A percentile compares a stretch with the other conserved stretches of the same genome.
phyloP scores from a whole-genome alignment of 1,140 invertebrate species.

The Acromyrmex echinatior region DNA sequence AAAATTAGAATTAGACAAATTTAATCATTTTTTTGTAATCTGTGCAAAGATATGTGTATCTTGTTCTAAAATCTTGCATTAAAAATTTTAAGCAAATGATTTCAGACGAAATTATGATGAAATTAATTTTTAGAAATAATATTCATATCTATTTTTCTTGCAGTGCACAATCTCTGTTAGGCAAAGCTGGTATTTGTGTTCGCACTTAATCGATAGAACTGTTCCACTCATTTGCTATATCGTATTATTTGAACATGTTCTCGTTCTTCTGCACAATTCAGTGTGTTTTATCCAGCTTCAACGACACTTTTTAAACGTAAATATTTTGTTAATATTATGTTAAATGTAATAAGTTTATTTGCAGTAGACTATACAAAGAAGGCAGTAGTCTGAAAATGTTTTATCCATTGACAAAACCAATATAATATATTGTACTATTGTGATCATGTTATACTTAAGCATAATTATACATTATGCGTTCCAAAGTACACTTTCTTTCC shows the following conservation, averaged over 20 bases:
- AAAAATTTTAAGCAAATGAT: background rate
- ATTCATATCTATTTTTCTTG: conserved; percentile 20
- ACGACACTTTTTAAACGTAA: background rate
- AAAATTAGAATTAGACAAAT: background rate
- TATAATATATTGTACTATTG: conserved; percentile 18
- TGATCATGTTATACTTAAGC: conserved; percentile 25
- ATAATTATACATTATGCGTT: conserved; percentile 24
- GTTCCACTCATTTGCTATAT: background rate
- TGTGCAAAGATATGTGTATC: background rate
- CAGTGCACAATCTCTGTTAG: background rate
- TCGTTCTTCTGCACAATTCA: background rate
- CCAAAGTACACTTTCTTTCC: background rate
- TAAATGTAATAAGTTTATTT: background rate
- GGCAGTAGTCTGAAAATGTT: conserved; percentile 10
- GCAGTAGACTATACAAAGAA: background rate
- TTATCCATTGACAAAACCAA: conserved; percentile 1
- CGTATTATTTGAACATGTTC: background rate
- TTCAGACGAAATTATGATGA: background rate
- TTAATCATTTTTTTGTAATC: background rate
- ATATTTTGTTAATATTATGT: background rate
- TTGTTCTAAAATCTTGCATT: background rate
- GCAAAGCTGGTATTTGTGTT: conserved; percentile 1
- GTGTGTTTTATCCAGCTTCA: background rate
- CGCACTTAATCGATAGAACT: conserved; percentile 2
- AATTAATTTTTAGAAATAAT: background rate